phyloP scores from a whole-genome alignment of 2,113 vertebrate species.

The Caretta caretta region DNA sequence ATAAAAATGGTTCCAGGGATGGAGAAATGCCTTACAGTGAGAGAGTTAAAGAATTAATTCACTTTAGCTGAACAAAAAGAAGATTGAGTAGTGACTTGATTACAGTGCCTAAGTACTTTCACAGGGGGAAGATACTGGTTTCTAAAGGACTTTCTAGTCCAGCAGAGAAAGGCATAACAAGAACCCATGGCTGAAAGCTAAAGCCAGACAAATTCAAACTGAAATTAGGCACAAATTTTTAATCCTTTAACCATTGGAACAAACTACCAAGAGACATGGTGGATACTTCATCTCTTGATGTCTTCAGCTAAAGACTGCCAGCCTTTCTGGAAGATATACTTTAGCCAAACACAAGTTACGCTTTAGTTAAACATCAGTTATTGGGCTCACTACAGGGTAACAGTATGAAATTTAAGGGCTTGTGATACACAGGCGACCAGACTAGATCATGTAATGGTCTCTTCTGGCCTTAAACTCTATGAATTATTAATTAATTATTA shows the following conservation, averaged over 20 bases:
- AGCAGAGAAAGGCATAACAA: background rate
- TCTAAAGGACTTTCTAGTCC: background rate
- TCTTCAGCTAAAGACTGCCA: background rate
- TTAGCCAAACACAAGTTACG: background rate
- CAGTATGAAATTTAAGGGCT: conserved; percentile 10
- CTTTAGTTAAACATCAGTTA: background rate
- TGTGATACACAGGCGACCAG: conserved; percentile 17
- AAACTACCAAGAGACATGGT: background rate
- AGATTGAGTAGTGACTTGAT: background rate
- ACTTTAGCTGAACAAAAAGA: conserved; percentile 9
- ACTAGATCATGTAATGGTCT: conserved; percentile 46
- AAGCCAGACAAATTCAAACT: background rate
- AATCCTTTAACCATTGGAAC: background rate
- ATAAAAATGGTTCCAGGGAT: background rate
- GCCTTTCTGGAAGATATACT: background rate
- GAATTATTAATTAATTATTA: conserved; percentile 51
- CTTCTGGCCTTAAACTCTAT: background rate
- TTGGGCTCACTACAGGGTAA: background rate
- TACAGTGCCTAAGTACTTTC: background rate
- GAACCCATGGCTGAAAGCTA: background rate
- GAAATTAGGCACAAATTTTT: background rate
- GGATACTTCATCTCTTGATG: background rate
- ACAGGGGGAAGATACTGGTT: background rate
- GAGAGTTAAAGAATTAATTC: conserved; percentile 1
- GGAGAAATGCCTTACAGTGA: background rate